A percentile compares a stretch with the other conserved stretches of the same genome.
These are phyloP conservation scores for Lithophane leautieri DNA, from an alignment of 2,888 invertebrate species.

Conservation along the genomic window DNA sequence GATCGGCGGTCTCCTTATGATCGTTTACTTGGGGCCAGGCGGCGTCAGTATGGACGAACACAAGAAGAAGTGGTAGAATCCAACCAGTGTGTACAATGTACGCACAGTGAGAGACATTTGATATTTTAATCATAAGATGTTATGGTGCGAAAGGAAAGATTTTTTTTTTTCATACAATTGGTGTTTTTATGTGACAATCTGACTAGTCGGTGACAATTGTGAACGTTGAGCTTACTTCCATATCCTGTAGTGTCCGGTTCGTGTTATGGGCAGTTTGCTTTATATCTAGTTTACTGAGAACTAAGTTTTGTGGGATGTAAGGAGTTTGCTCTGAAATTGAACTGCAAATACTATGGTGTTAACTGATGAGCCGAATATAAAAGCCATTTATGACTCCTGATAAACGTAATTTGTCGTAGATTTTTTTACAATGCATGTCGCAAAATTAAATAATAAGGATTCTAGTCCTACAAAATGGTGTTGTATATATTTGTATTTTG, in stretches of 20 bases:
- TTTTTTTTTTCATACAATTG: slow-evolving; percentile 58
- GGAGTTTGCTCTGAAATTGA: slow-evolving; percentile 11
- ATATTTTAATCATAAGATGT: slow-evolving; percentile 70
- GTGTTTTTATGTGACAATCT: slow-evolving; percentile 68
- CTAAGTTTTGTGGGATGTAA: slow-evolving; percentile 17
- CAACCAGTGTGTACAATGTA: slow-evolving; percentile 65
- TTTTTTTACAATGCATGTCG: slow-evolving; percentile 23
- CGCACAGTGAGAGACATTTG: slow-evolving; percentile 70
- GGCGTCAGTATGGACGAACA: slow-evolving; percentile 99
- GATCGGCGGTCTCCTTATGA: slow-evolving; percentile 99
- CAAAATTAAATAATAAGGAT: slow-evolving; percentile 28
- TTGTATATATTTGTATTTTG: slow-evolving; percentile 43
- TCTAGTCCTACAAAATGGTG: slow-evolving; percentile 53
- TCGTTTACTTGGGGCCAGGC: slow-evolving; percentile 99
- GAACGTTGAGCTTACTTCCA: slow-evolving; percentile 66
- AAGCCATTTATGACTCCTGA: background rate
- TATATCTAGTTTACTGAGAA: background rate
- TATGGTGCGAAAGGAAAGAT: slow-evolving; percentile 66
- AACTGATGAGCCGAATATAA: background rate
- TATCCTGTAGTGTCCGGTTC: slow-evolving; percentile 49
- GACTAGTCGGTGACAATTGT: slow-evolving; percentile 71
- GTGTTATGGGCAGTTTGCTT: slow-evolving; percentile 51
- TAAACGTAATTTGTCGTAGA: slow-evolving; percentile 9
- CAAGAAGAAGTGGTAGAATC: slow-evolving; percentile 98
- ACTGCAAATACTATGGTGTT: background rate